Evolutionary conservation across 2,797 vertebrate species (phyloP).

Genomic region (Austrolebias charrua): DNA sequence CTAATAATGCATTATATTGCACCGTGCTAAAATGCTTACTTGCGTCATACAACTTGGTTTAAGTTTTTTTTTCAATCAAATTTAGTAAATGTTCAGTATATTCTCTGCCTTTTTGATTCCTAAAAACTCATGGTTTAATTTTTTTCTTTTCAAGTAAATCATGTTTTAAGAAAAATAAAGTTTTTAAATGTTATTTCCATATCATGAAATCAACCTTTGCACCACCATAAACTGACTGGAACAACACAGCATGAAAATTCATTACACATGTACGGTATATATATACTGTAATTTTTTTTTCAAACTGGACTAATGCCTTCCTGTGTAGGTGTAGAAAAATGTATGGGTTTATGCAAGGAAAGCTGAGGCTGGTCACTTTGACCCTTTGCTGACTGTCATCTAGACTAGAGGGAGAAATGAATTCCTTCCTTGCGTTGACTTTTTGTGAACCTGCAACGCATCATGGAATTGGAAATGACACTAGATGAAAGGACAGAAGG

Average conservation of each 20-base stretch:
- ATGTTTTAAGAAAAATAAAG: too few species aligned
- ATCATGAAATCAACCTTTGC: not conserved
- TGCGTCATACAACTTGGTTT: not conserved
- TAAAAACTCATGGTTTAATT: not conserved
- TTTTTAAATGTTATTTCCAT: not conserved
- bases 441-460: slow-evolving; percentile 3
- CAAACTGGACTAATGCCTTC: not conserved
- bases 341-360: not conserved
- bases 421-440: slow-evolving; percentile 36
- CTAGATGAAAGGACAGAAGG: slow-evolving; percentile 53
- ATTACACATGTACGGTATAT: too few species aligned
- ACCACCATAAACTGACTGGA: not conserved
- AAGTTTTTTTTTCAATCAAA: not conserved
- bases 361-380: slow-evolving; percentile 26
- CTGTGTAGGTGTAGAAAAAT: not conserved
- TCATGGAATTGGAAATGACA: slow-evolving; percentile 23
- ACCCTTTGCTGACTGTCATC: slow-evolving; percentile 7
- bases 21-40: not conserved
- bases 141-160: not conserved
- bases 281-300: too few species aligned
- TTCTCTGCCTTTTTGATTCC: not conserved
- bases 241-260: not conserved
- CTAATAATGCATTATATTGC: not conserved
- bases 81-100: not conserved
- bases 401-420: slow-evolving; percentile 17